These are phyloP conservation scores for Epirrhoe tristata DNA, from an alignment of 2,888 invertebrate species.

Conservation along the genomic window DNA sequence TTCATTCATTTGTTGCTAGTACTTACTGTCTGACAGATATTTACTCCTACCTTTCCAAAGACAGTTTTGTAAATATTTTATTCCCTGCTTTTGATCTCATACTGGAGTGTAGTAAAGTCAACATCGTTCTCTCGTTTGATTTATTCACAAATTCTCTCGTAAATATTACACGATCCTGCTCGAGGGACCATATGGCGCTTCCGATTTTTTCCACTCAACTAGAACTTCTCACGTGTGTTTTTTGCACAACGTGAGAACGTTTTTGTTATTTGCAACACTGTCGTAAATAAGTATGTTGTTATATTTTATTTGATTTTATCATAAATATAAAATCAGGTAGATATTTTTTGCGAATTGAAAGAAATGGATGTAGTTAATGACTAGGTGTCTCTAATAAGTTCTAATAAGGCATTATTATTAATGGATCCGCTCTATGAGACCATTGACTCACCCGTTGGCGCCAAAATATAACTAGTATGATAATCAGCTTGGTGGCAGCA, in stretches of 20 bases:
- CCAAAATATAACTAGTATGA: conserved; percentile 65
- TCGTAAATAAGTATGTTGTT: neutral
- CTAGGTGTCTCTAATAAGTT: conserved; percentile 49
- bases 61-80: conserved; percentile 38
- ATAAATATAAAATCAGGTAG: neutral
- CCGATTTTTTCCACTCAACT: conserved; percentile 60
- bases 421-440: conserved; percentile 56
- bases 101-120: conserved; percentile 43
- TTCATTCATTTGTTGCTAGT: conserved; percentile 5
- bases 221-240: conserved; percentile 61
- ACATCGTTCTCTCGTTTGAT: conserved; percentile 52
- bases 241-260: conserved; percentile 45
- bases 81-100: conserved; percentile 38
- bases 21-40: conserved; percentile 21
- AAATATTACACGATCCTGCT: conserved; percentile 57
- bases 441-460: conserved; percentile 66
- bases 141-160: conserved; percentile 65
- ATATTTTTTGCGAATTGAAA: neutral
- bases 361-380: conserved; percentile 34
- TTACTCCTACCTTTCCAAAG: conserved; percentile 30
- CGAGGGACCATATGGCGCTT: conserved; percentile 67
- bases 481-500: conserved; percentile 61
- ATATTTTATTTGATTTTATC: neutral
- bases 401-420: conserved; percentile 60
- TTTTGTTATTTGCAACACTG: neutral